Base-by-base conservation (phyloP, 2,888 invertebrate species). In the Diadegma fenestrale region DNA sequence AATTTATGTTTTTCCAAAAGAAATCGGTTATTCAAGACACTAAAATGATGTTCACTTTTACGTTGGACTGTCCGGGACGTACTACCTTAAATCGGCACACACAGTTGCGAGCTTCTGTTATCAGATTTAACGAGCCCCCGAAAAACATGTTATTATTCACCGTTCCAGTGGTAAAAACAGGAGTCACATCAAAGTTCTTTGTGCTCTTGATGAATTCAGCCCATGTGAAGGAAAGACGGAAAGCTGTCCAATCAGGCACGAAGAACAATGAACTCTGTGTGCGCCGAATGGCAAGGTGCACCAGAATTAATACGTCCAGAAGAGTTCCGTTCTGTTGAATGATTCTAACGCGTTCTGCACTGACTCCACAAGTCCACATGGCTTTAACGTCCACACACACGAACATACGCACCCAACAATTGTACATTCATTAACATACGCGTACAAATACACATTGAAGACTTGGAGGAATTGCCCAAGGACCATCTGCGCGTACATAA, bases 401-500 rank as follows among this genome's bases (percentile, higher is more conserved):
- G n/a, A n/a, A n/a, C 8, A 26, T 43, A 5, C 48, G 33, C 22
- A 54, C 54, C 66, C 33, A 66, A 58, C n/a, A 61, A 73, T 71
- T 30, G 19, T 63, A 54, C 58, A 68, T 58, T 17, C 5, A 45
- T 30, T 8, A 12, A 30, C 33, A 54, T 4, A 17, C 43, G 22
- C 4, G 54, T 43, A 26, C 26, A 22, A 10, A 41, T 26, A 41
- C 19, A 41, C n/a, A 14, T 45, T 0, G 7, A 73, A 73, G 54
- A 66, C 54, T 45, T 45, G 64, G 58, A 54, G 43, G 66, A 80
- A 87, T 87, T 85, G 85, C 80, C 75, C 75, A 71, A 73, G 80
- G 88, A 85, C 89, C 90, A 90, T 90, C 89, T 89, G 89, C 86
- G 89, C 86, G 86, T 85, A 79, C 72, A 86, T 86, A 86, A 88